These are phyloP conservation scores for Eulemur albifrons DNA, from an alignment of 2,797 vertebrate genomes.

Conservation along the genomic window DNA sequence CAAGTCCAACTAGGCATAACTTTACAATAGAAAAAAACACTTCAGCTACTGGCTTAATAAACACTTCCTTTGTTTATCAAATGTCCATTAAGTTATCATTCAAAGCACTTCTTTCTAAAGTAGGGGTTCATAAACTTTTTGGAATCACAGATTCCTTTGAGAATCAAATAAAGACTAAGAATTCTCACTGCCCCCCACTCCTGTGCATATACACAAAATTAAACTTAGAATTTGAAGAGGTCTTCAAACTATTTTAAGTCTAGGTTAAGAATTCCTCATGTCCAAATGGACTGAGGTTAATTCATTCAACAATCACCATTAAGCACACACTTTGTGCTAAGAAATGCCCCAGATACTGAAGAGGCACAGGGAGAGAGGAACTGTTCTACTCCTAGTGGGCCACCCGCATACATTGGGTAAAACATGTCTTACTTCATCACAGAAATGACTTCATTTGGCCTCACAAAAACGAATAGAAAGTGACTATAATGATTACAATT, in stretches of 20 bases:
- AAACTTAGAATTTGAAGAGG: constrained; percentile 1
- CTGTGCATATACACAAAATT: neutral
- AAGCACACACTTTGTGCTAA: neutral
- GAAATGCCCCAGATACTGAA: neutral
- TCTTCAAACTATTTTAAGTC: neutral
- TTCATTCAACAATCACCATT: neutral
- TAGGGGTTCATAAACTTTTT: neutral
- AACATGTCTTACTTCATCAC: neutral
- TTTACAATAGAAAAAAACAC: neutral
- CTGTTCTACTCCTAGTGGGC: neutral
- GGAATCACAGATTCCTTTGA: neutral
- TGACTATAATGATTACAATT: neutral
- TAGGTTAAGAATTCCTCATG: neutral
- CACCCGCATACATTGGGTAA: neutral
- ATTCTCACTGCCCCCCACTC: neutral
- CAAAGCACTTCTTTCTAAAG: neutral
- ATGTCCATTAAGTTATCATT: neutral
- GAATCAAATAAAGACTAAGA: neutral
- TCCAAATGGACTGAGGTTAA: neutral
- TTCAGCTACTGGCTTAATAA: neutral
- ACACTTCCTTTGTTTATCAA: neutral
- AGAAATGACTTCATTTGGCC: neutral
- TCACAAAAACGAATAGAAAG: neutral
- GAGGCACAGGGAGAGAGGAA: neutral
- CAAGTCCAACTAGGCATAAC: neutral